A percentile compares a stretch with the other conserved stretches of the same genome.
These are phyloP conservation scores for Orchesellides sinensis DNA, from an alignment of 2,888 invertebrate genomes.

Conservation along the genomic window DNA sequence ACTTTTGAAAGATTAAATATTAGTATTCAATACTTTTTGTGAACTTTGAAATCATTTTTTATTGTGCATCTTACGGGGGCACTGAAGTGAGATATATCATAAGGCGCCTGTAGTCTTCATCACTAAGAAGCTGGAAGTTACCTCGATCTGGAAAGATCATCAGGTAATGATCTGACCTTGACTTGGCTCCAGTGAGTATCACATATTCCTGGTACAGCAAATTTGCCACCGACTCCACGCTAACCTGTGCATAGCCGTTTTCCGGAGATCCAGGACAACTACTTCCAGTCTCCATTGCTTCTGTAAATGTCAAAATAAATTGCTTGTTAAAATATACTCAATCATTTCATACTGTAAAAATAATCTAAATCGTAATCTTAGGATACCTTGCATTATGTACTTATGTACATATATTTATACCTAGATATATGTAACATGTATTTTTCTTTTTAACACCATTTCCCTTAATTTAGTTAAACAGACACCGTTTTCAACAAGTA, in stretches of 20 bases:
- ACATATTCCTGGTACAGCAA: conserved; percentile 92
- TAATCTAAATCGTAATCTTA: too few relatives aligned
- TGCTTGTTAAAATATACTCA: too few relatives aligned
- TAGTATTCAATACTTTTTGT: too few relatives aligned
- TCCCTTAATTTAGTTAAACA: too few relatives aligned
- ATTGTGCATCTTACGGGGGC: conserved; percentile 88
- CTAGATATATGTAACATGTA: too few relatives aligned
- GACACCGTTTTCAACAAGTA: too few relatives aligned
- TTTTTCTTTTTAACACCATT: too few relatives aligned
- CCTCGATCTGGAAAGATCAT: conserved; percentile 96
- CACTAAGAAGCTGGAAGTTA: conserved; percentile 89
- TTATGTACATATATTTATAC: too few relatives aligned
- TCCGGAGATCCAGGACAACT: conserved; percentile 78
- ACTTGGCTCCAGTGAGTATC: conserved; percentile 94
- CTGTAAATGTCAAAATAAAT: conserved; percentile 42
- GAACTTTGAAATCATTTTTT: not conserved
- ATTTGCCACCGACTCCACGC: conserved; percentile 83
- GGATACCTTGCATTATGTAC: too few relatives aligned
- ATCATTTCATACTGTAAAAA: not conserved
- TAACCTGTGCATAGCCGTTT: conserved; percentile 80
- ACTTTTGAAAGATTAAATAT: too few relatives aligned
- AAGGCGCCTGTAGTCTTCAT: conserved; percentile 93
- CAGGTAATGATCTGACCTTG: conserved; percentile 91
- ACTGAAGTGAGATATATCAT: conserved; percentile 96
- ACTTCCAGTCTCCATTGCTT: conserved; percentile 76